phyloP scores from a whole-genome alignment of 1,140 invertebrate genomes.

The Ips nitidus region DNA sequence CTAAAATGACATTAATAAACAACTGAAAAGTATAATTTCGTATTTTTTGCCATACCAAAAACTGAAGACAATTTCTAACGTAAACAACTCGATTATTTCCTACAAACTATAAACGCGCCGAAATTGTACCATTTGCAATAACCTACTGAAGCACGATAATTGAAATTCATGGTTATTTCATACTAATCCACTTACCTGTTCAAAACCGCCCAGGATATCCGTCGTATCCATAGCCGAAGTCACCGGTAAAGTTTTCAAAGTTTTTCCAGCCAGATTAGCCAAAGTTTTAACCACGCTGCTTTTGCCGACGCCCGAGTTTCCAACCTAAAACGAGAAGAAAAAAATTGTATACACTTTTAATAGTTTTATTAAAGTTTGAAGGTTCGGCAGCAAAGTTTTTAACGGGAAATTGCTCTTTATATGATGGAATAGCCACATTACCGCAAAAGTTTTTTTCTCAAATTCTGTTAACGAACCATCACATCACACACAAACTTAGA shows the following conservation, averaged over 20 bases:
- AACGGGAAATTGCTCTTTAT: constrained; percentile 9
- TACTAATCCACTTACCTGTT: constrained; percentile 75
- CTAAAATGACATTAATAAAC: too few species aligned
- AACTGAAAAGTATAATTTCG: too few species aligned
- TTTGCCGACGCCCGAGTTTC: constrained; percentile 79
- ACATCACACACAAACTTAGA: background rate
- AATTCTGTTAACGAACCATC: background rate
- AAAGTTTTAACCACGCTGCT: constrained; percentile 76
- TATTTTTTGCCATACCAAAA: too few species aligned
- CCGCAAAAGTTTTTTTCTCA: too few species aligned
- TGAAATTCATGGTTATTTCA: background rate
- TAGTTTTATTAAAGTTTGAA: constrained; percentile 5
- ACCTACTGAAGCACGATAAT: too few species aligned
- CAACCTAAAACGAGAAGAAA: constrained; percentile 61
- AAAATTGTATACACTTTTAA: constrained; percentile 8
- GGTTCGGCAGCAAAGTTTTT: constrained; percentile 7
- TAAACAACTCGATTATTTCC: background rate
- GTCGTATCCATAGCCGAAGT: constrained; percentile 94
- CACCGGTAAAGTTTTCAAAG: constrained; percentile 77
- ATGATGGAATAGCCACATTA: background rate
- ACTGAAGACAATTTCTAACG: too few species aligned
- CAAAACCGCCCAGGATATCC: constrained; percentile 93
- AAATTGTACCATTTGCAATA: too few species aligned
- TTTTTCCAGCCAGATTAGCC: constrained; percentile 71
- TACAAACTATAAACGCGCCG: background rate